These are phyloP conservation scores for Epinephelus cyanopodus DNA, from an alignment of 2,113 vertebrate species.

Conservation along the genomic window DNA sequence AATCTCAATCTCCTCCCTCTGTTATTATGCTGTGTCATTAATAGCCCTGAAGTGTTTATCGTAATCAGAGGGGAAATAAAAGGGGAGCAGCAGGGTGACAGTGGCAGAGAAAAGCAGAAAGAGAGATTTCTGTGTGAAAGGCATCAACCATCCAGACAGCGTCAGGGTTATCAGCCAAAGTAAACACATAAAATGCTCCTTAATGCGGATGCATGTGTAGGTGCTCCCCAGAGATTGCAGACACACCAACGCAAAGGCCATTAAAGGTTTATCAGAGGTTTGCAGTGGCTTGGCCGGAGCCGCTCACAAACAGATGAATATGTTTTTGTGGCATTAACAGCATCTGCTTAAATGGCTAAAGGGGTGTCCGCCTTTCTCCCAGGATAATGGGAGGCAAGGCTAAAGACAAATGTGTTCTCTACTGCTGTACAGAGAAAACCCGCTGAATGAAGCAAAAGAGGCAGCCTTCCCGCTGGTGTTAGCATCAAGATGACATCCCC, in stretches of 20 bases:
- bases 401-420: constrained; percentile 57
- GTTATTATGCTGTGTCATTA: constrained; percentile 26
- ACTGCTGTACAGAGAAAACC: constrained; percentile 11
- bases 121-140: constrained; percentile 17
- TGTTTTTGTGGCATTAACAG: constrained; percentile 45
- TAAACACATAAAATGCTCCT: constrained; percentile 69
- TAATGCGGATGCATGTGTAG: constrained; percentile 63
- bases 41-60: constrained; percentile 35
- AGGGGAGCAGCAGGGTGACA: background rate
- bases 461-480: constrained; percentile 19
- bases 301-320: constrained; percentile 49
- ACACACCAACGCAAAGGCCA: constrained; percentile 44
- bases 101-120: background rate
- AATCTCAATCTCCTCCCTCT: constrained; percentile 20
- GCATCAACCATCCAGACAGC: constrained; percentile 39
- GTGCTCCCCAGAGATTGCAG: constrained; percentile 54
- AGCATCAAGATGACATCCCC: constrained; percentile 48
- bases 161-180: constrained; percentile 57
- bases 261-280: constrained; percentile 77
- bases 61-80: constrained; percentile 42
- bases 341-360: constrained; percentile 39
- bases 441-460: constrained; percentile 47
- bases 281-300: constrained; percentile 62
- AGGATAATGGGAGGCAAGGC: constrained; percentile 38
- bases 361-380: background rate